phyloP scores from a whole-genome alignment of 1,140 invertebrate genomes.

The Coptotermes formosanus region DNA sequence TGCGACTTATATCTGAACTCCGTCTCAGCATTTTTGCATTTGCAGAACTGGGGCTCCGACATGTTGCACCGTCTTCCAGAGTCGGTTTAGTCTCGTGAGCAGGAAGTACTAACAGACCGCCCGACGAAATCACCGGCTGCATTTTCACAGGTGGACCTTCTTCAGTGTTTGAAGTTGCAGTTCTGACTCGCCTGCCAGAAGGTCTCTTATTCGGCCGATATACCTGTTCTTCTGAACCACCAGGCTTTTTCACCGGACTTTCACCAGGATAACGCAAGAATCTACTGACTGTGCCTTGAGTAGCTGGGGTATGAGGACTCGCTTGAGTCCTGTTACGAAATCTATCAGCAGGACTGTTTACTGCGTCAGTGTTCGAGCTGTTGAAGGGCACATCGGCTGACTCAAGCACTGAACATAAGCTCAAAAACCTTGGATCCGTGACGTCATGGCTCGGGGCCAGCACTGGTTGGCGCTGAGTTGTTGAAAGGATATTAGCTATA shows the following conservation, averaged over 20 bases:
- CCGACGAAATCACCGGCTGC: neutral
- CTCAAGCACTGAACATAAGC: neutral
- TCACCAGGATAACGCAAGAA: neutral
- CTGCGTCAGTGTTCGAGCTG: neutral
- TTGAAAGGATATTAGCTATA: neutral
- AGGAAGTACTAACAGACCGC: neutral
- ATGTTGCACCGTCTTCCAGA: neutral
- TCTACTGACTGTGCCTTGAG: neutral
- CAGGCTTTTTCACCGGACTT: neutral
- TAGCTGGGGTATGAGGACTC: neutral
- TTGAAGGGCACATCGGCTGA: neutral
- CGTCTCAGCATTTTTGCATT: neutral
- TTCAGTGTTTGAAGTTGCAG: slow-evolving; percentile 9
- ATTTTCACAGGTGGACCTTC: slow-evolving; percentile 22
- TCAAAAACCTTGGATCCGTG: slow-evolving; percentile 34
- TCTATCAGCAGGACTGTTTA: no score
- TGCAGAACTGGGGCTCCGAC: neutral
- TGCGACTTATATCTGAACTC: neutral
- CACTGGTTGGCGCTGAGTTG: neutral
- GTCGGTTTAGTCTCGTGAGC: neutral
- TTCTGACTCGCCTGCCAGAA: slow-evolving; percentile 15
- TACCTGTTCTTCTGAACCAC: neutral
- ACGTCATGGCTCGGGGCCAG: slow-evolving; percentile 25
- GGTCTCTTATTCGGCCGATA: neutral
- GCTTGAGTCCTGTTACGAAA: neutral